A percentile compares a stretch with the other conserved stretches of the same genome.
These are phyloP conservation scores for Phrynosoma blainvillii DNA, from an alignment of 2,113 vertebrate genomes.

Conservation along the genomic window DNA sequence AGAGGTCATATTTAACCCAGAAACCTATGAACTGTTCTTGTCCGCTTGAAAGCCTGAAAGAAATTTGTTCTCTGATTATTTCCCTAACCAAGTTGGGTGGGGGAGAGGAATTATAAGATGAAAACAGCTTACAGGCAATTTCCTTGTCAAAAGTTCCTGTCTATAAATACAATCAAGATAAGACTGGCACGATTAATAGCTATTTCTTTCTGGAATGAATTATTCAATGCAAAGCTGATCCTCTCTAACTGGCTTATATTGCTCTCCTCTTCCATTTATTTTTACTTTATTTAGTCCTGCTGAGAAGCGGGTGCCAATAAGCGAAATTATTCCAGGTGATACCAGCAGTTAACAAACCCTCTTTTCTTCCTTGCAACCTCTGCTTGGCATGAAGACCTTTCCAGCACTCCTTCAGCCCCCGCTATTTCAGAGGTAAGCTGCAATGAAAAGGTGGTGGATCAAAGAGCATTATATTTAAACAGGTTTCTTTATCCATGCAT, in stretches of 20 bases:
- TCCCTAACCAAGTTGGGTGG: not conserved
- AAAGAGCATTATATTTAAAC: fast-evolving
- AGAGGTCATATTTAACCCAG: constrained; percentile 34
- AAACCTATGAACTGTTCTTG: constrained; percentile 22
- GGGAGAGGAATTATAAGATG: not conserved
- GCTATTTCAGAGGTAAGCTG: not conserved
- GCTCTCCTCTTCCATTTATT: constrained; percentile 60
- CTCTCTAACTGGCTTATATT: constrained; percentile 64
- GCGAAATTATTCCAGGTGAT: constrained; percentile 50
- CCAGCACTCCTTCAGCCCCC: not conserved
- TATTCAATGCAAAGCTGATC: constrained; percentile 72
- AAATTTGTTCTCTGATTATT: constrained; percentile 41
- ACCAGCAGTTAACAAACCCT: constrained; percentile 43
- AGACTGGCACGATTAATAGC: constrained; percentile 69
- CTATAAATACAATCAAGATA: constrained; percentile 70
- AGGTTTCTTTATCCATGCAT: not conserved
- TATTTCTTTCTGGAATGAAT: constrained; percentile 69
- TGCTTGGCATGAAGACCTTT: not conserved
- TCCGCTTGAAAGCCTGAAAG: constrained; percentile 10
- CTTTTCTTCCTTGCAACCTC: not conserved
- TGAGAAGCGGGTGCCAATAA: constrained; percentile 41
- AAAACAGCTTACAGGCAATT: constrained; percentile 69
- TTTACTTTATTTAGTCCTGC: constrained; percentile 58
- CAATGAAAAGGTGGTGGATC: not conserved
- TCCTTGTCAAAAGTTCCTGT: constrained; percentile 72